A percentile compares a stretch with the other conserved stretches of the same genome.
Evolutionary conservation across 2,113 vertebrate genomes (phyloP).

Genomic region (Merops nubicus): DNA sequence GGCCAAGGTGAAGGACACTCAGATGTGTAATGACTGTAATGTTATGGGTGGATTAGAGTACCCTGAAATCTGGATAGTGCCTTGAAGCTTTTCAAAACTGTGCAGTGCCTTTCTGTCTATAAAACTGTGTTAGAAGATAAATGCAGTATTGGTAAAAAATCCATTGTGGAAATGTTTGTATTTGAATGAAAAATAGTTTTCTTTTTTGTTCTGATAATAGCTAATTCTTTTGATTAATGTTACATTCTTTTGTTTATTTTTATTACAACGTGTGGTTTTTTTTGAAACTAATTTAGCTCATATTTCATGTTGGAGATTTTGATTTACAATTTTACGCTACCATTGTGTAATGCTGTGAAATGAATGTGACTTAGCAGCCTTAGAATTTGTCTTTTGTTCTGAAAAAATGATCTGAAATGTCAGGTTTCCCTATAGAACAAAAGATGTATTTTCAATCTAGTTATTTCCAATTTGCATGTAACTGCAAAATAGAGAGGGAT

Average conservation of each 20-base stretch:
- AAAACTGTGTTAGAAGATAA: background rate
- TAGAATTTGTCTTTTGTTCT: background rate
- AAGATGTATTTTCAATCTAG: background rate
- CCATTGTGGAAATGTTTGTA: background rate
- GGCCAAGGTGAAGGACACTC: fast-evolving
- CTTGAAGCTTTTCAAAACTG: background rate
- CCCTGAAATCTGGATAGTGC: background rate
- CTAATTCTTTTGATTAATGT: background rate
- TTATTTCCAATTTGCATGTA: background rate
- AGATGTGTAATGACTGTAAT: fast-evolving
- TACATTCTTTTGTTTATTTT: background rate
- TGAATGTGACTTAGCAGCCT: background rate
- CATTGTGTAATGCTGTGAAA: background rate
- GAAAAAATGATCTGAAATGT: background rate
- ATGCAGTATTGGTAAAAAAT: background rate
- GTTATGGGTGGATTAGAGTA: background rate
- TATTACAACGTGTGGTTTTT: fast-evolving
- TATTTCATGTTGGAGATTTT: background rate
- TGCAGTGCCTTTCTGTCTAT: background rate
- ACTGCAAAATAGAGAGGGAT: background rate
- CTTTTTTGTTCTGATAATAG: background rate
- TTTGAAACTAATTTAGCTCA: background rate
- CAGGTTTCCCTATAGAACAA: background rate
- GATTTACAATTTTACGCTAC: background rate
- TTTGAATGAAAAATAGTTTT: background rate